These are phyloP conservation scores for Festucalex cinctus DNA, from an alignment of 2,113 vertebrate species.

Conservation along the genomic window DNA sequence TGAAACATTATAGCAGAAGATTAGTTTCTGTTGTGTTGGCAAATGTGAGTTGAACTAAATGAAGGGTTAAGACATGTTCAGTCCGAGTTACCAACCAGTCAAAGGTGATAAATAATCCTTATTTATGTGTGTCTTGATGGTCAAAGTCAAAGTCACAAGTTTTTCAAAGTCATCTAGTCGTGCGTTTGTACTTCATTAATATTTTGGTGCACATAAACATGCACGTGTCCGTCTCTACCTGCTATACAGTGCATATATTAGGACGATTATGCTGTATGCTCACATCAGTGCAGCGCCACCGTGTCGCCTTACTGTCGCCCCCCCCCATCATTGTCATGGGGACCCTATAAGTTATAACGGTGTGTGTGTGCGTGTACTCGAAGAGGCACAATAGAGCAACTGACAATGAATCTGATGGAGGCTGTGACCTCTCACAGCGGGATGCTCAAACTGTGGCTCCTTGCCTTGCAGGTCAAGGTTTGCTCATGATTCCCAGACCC, in stretches of 20 bases:
- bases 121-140: slow-evolving; percentile 12
- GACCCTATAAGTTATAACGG: slow-evolving; percentile 92
- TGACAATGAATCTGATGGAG: slow-evolving; percentile 99
- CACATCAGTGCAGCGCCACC: slow-evolving; percentile 74
- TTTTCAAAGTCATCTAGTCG: background rate
- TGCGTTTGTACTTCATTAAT: background rate
- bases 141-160: slow-evolving; percentile 40
- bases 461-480: slow-evolving; percentile 76
- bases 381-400: slow-evolving; percentile 87
- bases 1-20: no score
- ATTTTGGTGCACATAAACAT: background rate
- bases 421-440: slow-evolving; percentile 83
- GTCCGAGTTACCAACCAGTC: background rate
- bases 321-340: slow-evolving; percentile 89
- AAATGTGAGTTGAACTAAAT: background rate
- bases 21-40: no score
- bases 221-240: background rate
- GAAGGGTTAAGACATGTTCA: background rate
- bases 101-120: slow-evolving; percentile 1
- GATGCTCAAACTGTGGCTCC: slow-evolving; percentile 77
- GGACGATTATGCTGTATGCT: slow-evolving; percentile 24
- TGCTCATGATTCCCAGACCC: slow-evolving; percentile 15
- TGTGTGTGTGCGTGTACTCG: slow-evolving; percentile 33
- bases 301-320: slow-evolving; percentile 93
- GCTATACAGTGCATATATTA: slow-evolving; percentile 18